Conservation (phyloP, 2,888 invertebrate species). For the Pachliopta kotzebuea region DNA sequence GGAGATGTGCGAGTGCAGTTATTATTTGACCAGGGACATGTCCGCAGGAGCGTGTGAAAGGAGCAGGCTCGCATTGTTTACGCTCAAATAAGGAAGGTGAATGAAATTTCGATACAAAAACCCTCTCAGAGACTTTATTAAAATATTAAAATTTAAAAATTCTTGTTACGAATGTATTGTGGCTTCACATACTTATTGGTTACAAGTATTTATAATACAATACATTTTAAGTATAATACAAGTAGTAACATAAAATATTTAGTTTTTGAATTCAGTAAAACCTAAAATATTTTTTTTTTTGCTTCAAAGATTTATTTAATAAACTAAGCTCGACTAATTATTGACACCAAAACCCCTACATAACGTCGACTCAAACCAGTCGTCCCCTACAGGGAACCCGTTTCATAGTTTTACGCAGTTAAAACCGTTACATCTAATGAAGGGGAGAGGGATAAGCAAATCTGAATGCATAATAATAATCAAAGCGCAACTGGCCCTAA, state of each 20-base stretch:
- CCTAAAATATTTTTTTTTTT: not conserved
- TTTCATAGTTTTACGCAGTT: constrained; percentile 79
- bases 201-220: too few relatives aligned
- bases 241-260: too few relatives aligned
- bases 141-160: too few relatives aligned
- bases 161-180: too few relatives aligned
- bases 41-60: constrained; percentile 78
- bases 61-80: constrained; percentile 75
- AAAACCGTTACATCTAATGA: constrained; percentile 80
- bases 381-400: constrained; percentile 70
- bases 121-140: constrained; percentile 31
- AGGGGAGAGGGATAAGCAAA: constrained; percentile 75
- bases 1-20: constrained; percentile 71
- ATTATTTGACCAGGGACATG: constrained; percentile 80
- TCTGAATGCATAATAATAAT: constrained; percentile 67
- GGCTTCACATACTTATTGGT: too few relatives aligned
- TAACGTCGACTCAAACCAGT: constrained; percentile 64
- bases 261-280: not conserved
- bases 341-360: constrained; percentile 59
- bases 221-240: too few relatives aligned
- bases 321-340: constrained; percentile 13
- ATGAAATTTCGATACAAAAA: constrained; percentile 62
- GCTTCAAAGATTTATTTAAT: too few relatives aligned
- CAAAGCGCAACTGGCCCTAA: constrained; percentile 73
- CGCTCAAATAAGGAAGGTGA: constrained; percentile 76